phyloP scores from a whole-genome alignment of 2,888 invertebrate genomes.

The Alloscopus bannaensis region DNA sequence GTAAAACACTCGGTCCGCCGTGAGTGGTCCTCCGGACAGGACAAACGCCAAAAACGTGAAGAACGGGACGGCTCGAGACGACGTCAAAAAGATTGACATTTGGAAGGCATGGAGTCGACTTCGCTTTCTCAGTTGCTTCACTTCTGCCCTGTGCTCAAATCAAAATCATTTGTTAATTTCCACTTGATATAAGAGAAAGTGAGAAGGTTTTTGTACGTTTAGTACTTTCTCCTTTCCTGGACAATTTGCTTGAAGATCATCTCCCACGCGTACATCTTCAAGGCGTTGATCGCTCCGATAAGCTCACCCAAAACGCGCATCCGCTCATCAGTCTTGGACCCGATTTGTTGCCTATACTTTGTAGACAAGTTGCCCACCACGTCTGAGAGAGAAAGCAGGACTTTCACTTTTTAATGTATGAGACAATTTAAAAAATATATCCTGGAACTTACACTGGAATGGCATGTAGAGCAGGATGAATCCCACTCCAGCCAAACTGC shows the following conservation, averaged over 20 bases:
- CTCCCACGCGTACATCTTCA: constrained; percentile 82
- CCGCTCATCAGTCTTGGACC: constrained; percentile 75
- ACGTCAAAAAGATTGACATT: constrained; percentile 82
- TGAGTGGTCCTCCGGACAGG: constrained; percentile 29
- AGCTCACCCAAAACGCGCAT: constrained; percentile 79
- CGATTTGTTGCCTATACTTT: constrained; percentile 72
- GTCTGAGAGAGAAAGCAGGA: constrained; percentile 11
- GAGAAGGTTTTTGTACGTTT: constrained; percentile 7
- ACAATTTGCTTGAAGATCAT: constrained; percentile 78
- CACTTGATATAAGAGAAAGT: not conserved
- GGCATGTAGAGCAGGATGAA: constrained; percentile 49
- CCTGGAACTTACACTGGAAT: constrained; percentile 42
- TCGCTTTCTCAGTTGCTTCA: constrained; percentile 80
- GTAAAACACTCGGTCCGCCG: constrained; percentile 54
- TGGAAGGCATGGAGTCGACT: constrained; percentile 81
- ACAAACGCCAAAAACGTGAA: constrained; percentile 43
- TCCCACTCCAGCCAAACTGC: constrained; percentile 23
- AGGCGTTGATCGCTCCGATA: constrained; percentile 79
- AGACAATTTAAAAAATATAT: not conserved
- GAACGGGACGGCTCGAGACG: constrained; percentile 77
- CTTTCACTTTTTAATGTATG: too few species aligned
- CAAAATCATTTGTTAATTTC: not conserved
- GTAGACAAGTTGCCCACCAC: constrained; percentile 20
- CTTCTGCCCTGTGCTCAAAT: constrained; percentile 81
- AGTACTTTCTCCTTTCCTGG: constrained; percentile 22